Evolutionary conservation across 2,888 invertebrate species (phyloP).

Genomic region (Glyphotaelius pellucidus): DNA sequence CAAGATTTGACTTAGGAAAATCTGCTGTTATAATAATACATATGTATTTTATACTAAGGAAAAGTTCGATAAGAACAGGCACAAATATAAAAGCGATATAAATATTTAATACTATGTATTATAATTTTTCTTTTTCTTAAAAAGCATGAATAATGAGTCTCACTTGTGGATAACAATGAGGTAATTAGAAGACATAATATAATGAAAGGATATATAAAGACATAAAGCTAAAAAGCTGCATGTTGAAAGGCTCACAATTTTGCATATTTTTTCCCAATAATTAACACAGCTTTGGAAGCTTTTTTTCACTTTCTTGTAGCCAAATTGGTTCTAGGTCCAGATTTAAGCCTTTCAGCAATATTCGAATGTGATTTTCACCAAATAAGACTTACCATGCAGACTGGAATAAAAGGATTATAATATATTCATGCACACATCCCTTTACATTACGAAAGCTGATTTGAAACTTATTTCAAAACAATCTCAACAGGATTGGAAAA

Average conservation of each 20-base stretch:
- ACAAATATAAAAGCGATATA: constrained; percentile 5
- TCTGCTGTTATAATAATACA: neutral
- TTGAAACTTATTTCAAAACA: constrained; percentile 34
- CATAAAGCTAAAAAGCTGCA: constrained; percentile 57
- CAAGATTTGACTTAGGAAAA: neutral
- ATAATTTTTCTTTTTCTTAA: neutral
- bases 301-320: constrained; percentile 36
- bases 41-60: neutral
- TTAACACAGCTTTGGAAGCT: neutral
- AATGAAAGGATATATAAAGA: constrained; percentile 37
- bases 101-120: neutral
- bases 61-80: neutral
- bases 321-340: constrained; percentile 43
- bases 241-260: constrained; percentile 56
- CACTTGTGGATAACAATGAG: constrained; percentile 27
- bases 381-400: constrained; percentile 59
- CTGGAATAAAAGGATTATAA: constrained; percentile 52
- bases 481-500: neutral
- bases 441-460: constrained; percentile 45
- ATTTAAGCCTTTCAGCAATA: constrained; percentile 62
- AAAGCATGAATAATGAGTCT: constrained; percentile 41
- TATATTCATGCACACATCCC: constrained; percentile 53
- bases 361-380: constrained; percentile 35
- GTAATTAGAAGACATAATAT: constrained; percentile 40
- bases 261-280: constrained; percentile 2